Evolutionary conservation across 2,888 invertebrate species (phyloP).

Genomic region (Volucella bombylans): DNA sequence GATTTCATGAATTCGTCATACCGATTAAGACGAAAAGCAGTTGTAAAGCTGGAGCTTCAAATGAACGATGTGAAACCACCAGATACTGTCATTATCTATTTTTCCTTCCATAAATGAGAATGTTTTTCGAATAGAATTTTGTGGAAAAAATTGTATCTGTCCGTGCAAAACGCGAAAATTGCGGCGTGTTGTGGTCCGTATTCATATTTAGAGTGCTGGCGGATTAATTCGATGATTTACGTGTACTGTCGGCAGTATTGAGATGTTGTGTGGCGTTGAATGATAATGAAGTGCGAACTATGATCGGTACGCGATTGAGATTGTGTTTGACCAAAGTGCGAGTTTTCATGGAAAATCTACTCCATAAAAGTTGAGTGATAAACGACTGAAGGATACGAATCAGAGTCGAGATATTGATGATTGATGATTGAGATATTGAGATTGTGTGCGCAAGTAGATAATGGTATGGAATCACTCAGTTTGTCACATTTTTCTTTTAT

Average conservation of each 20-base stretch:
- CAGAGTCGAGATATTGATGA: neutral
- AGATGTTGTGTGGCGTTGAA: constrained; percentile 3
- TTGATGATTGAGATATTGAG: no score
- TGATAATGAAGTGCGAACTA: neutral
- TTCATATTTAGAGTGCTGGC: neutral
- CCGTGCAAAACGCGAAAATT: no score
- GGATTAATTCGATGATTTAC: constrained; percentile 8
- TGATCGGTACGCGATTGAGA: constrained; percentile 28
- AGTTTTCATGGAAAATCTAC: constrained; percentile 20
- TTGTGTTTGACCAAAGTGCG: constrained; percentile 32
- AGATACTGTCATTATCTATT: neutral
- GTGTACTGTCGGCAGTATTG: constrained; percentile 1
- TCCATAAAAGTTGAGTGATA: constrained; percentile 5
- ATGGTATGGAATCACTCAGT: no score
- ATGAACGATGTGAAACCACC: neutral
- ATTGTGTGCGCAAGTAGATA: no score
- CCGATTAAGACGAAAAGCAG: constrained; percentile 13
- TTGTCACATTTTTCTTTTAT: no score
- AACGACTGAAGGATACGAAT: neutral
- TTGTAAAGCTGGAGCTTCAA: neutral
- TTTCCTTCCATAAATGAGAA: constrained; percentile 13
- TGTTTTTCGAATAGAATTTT: constrained; percentile 27
- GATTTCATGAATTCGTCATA: constrained; percentile 14
- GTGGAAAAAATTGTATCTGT: neutral
- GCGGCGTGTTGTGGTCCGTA: no score